Conservation (phyloP, 2,113 vertebrate species). For the Cryptomyrus ogoouensis region DNA sequence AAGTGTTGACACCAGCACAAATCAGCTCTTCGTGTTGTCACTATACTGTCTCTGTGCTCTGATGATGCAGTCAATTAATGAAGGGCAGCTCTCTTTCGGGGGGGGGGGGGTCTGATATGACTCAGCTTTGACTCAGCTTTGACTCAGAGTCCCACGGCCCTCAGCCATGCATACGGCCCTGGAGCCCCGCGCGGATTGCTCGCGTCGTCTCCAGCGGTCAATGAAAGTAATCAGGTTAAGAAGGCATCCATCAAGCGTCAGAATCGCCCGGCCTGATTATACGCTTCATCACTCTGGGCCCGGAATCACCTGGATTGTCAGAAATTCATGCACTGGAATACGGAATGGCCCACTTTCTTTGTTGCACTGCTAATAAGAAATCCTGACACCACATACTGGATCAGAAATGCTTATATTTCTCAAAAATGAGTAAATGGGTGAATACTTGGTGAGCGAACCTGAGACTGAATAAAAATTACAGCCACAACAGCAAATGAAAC, state of each 20-base stretch:
- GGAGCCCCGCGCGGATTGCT: background rate
- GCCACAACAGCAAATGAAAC: background rate
- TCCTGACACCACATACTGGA: background rate
- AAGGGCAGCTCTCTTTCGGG: background rate
- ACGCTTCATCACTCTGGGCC: background rate
- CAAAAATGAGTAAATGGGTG: background rate
- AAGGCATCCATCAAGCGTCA: background rate
- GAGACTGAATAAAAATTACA: background rate
- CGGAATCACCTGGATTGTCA: background rate
- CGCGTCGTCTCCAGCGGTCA: background rate
- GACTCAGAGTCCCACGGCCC: background rate
- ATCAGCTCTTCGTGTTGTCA: background rate
- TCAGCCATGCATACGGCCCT: background rate
- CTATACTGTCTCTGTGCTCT: background rate
- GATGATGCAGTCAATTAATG: background rate
- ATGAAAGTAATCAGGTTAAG: background rate
- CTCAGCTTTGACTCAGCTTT: background rate
- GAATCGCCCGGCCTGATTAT: background rate
- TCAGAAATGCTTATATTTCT: background rate
- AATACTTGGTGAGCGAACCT: background rate
- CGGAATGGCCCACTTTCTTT: background rate
- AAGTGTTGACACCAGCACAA: background rate
- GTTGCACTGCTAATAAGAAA: background rate
- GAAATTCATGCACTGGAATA: background rate
- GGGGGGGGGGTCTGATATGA: background rate